Base-by-base conservation (phyloP, 2,113 vertebrate species). In the Tor tambroides region DNA sequence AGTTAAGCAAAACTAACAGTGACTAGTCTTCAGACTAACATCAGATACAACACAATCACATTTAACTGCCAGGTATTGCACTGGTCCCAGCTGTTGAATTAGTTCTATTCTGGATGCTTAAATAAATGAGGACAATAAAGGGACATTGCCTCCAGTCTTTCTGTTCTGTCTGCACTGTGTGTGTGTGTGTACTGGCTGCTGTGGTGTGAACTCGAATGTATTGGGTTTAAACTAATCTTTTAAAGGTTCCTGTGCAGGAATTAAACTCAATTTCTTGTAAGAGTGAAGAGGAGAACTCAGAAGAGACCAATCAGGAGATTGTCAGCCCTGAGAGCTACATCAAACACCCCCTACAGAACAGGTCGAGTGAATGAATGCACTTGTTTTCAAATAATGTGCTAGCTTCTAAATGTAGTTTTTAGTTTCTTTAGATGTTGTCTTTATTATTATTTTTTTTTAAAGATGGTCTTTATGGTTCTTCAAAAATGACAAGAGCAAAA, bases 391-490 rank as follows among this genome's bases (percentile, higher is more conserved):
- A 46, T 46, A 46, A 75, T 54, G 15, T 1, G 4, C 15, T 54
- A 17, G 11, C 19, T n/a, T 43, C 35, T 75, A 43, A 10, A 61
- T n/a, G 56, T 4, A 61, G 56, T 14, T 63, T 69, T 19, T 30
- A 19, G 14, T 30, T 17, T 69, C 14, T 17, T 30, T 14, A 41
- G 35, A 78, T 54, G 7, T 30, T 67, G 65, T 11, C 51, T 54
- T 54, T 21, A 21, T 54, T 87, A 86, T 56, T 91, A 38, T 81
- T 80, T 46, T 26, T 59, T 2, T 9, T 86, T 94, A 91, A 94
- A 99, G 98, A 93, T 99, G 98, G 98, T 97, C 97, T 85, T 97
- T 99, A 91, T 99, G 98, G 98, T 99, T 99, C 95, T 99, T 98
- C 94, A 99, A 99, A 95, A 99, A 98, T 93, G 98, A 99, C 94